phyloP scores from a whole-genome alignment of 2,888 invertebrate species.

The Orthosia cruda region DNA sequence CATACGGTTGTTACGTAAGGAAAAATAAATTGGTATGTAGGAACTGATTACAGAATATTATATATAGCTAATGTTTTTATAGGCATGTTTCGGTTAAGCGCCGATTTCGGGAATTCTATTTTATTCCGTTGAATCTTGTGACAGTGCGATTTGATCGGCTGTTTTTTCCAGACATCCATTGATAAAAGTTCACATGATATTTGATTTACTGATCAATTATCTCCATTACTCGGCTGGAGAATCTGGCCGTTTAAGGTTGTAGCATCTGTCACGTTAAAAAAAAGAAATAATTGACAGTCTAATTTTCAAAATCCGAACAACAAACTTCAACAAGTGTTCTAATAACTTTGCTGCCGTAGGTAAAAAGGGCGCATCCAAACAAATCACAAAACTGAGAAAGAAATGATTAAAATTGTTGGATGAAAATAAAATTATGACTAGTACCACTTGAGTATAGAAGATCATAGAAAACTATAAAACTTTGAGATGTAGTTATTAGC shows the following conservation, averaged over 20 bases:
- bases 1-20: neutral
- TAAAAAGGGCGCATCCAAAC: neutral
- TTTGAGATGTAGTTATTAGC: no score
- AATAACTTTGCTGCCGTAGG: neutral
- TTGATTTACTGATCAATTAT: neutral
- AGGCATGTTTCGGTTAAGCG: neutral
- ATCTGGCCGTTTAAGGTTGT: neutral
- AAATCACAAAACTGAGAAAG: neutral
- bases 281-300: neutral
- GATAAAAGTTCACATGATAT: neutral
- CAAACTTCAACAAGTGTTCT: conserved; percentile 13
- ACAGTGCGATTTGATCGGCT: neutral
- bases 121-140: neutral
- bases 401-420: neutral
- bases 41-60: conserved; percentile 6
- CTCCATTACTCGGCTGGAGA: neutral
- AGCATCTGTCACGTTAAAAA: neutral
- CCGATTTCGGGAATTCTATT: neutral
- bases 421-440: neutral
- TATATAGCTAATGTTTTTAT: conserved; percentile 2
- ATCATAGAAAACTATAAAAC: neutral
- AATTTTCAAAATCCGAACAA: neutral
- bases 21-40: conserved; percentile 15
- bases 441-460: neutral
- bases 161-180: neutral